Evolutionary conservation across 1,140 invertebrate species (phyloP), one percentile per base, ranked within the genome.

Genomic region (Pygmarrhopalites habei): DNA sequence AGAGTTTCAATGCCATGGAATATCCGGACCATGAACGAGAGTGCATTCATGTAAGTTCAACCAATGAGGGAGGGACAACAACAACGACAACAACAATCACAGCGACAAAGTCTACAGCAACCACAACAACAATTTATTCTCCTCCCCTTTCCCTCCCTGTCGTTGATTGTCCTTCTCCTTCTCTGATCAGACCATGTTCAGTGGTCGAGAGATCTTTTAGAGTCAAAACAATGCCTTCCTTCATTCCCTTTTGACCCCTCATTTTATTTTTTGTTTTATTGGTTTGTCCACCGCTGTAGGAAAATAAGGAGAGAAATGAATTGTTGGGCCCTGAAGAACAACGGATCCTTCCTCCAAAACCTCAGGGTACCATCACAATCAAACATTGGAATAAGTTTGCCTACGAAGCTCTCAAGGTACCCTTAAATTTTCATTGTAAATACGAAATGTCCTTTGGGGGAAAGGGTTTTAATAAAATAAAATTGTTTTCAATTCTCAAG

Each of bases 341-440:
- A 26, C 29, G 26, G 7, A 25, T 21, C 5, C n/a, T 56, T 7
- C 53, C 53, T 5, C 30, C 10, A 3, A 56, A 56, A 25, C 53
- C 53, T 35, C 29, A 41, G 39, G 53, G 53, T 5, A 41, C 35
- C 15, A 56, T 56, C 17, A 56, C 53, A 3, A 56, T 56, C n/a
- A n/a, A 35, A 23, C 29, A 35, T 41, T 56, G 53, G 53, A 56
- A 56, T 41, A 32, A 56, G 15, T 56, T 56, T 41, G 53, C 53
- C 7, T 23, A 23, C 17, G 53, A 56, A 12, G 35, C 30, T 56
- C 5, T 56, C 2, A 56, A 56, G 30, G 53, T 56, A 26, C 5
- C 12, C 7, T 12, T 49, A 10, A 49, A 12, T 12, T 49, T 49
- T 14, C 17, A 10, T 39, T 39, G 35, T 10, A 39, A 39, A 39